Base-by-base conservation (phyloP, 2,888 invertebrate genomes). In the Apodemia mormo region DNA sequence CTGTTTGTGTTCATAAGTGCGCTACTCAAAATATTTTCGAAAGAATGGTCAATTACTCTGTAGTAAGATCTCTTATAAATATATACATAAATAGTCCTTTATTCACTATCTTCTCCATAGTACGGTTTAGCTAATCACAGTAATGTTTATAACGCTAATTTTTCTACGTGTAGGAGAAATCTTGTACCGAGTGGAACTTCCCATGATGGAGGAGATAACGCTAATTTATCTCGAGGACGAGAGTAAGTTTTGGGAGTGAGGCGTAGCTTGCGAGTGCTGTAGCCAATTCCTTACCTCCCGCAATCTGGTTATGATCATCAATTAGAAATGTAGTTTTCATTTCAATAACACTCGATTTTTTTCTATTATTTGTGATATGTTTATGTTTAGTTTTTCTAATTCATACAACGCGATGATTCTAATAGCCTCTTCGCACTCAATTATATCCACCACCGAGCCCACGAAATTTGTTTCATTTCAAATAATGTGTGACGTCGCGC, bases 221-320 rank as follows among this genome's bases (percentile, higher is more conserved):
- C 96, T 97, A 95, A 97, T 97, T 95, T 97, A 97, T 96, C 96
- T 97, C 96, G 97, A 97, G 96, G 96, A 97, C 96, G 95, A 95
- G 94, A 94, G 95, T 95, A 95, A 95, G 95, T 95, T 91, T 88
- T 90, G 93, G 94, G 93, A 93, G 93, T 92, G 93, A 92, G 93
- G 94, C 91, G 93, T 95, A 95, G 94, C 95, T 95, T 95, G 95
- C 94, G 95, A 94, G 93, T 95, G 95, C 93, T 87, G 93, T 93
- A 93, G 94, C 91, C 88, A 89, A 90, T 90, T 88, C 93, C 91
- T 92, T 92, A 92, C 89, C 93, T 93, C 94, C 93, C 93, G 93
- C 94, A 94, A 93, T 93, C 89, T 93, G 93, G 93, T 93, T 93
- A 93, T 94, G 93, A 92, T 93, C 93, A 93, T 94, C 92, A 92